These are phyloP conservation scores for Xenopus petersii DNA, from an alignment of 2,797 vertebrate species.

Conservation along the genomic window DNA sequence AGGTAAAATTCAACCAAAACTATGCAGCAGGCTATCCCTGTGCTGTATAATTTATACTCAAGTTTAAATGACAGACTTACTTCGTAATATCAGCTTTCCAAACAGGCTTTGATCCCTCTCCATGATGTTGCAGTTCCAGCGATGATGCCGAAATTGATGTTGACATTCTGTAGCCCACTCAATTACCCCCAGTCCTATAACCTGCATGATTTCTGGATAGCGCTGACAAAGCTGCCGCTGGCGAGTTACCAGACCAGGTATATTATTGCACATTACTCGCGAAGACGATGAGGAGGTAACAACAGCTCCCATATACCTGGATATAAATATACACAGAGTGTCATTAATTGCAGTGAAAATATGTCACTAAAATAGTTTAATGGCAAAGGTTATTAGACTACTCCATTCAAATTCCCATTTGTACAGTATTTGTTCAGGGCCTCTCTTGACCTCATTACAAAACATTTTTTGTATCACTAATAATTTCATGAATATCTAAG, in stretches of 20 bases:
- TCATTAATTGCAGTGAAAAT: slow-evolving; percentile 8
- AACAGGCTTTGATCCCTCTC: slow-evolving; percentile 85
- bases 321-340: slow-evolving; percentile 19
- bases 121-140: slow-evolving; percentile 91
- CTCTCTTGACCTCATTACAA: too few species aligned
- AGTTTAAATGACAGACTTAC: slow-evolving; percentile 66
- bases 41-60: too few species aligned
- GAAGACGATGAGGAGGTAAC: slow-evolving; percentile 66
- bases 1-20: too few species aligned
- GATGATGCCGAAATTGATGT: slow-evolving; percentile 89
- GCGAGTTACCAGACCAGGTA: slow-evolving; percentile 87
- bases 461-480: too few species aligned
- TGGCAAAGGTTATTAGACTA: too few species aligned
- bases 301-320: slow-evolving; percentile 92
- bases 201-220: slow-evolving; percentile 85
- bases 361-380: too few species aligned
- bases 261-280: slow-evolving; percentile 94
- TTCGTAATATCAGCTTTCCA: slow-evolving; percentile 81
- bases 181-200: slow-evolving; percentile 81
- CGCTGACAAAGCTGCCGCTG: slow-evolving; percentile 92
- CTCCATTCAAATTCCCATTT: too few species aligned
- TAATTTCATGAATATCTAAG: too few species aligned
- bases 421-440: too few species aligned
- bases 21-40: too few species aligned
- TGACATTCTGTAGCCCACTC: slow-evolving; percentile 95